Evolutionary conservation across 2,888 invertebrate genomes (phyloP), one percentile per base, ranked within the genome.

Genomic region (Belgica antarctica): DNA sequence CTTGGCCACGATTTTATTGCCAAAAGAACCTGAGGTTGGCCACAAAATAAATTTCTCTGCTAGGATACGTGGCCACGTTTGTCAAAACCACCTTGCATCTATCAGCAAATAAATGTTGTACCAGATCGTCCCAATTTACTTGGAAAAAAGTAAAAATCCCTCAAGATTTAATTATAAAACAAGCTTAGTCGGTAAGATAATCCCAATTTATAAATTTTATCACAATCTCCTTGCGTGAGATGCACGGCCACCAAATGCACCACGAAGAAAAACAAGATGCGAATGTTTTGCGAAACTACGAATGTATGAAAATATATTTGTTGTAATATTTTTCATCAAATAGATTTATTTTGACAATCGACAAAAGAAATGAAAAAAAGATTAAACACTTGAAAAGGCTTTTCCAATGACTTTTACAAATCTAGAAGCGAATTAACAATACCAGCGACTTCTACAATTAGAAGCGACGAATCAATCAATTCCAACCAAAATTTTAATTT

Each of bases 281-380:
- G 7, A 59, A 59, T 27, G 59, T 59, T 68, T 28, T 57, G 68
- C 46, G 66, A 66, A 66, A 65, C 28, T 12, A 28, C 15, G 28
- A 61, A 61, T 31, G 17, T 34, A 59, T 59, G 57, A 68, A 68
- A 68, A 68, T 63, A 63, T n/a, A n/a, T n/a, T 68, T 68, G 68
- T 68, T 68, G 57, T 57, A 28, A 68, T 47, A 68, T 68, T 68
- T 57, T 68, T 57, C 68, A 68, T 68, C 68, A 68, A n/a, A 62
- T 47, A 68, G 68, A 68, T 68, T 34, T 68, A 52, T 28, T 78
- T 79, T 79, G 80, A 80, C 80, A 80, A 80, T 80, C 80, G 80
- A 80, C 80, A n/a, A n/a, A n/a, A n/a, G n/a, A n/a, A n/a, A n/a
- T n/a, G n/a, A n/a, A n/a, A n/a, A n/a, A n/a, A n/a, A n/a, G n/a